These are phyloP conservation scores for Papilio glaucus DNA, from an alignment of 1,140 invertebrate species.

Conservation along the genomic window DNA sequence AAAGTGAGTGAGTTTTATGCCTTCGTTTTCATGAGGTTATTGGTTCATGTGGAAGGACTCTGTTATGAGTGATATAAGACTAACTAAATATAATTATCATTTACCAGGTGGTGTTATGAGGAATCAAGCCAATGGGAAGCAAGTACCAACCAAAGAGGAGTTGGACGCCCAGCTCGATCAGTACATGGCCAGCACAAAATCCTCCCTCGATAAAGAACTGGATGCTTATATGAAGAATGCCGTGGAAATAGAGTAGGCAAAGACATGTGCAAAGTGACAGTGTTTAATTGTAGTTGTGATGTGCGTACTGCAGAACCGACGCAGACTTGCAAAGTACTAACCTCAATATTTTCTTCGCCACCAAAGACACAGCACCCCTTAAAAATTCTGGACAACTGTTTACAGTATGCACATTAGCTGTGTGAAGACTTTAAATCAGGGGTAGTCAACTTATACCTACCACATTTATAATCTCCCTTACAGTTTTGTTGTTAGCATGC, in stretches of 20 bases:
- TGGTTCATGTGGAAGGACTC: too few relatives aligned
- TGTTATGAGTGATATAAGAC: too few relatives aligned
- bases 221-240: slow-evolving; percentile 81
- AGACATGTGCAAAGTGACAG: slow-evolving; percentile 2
- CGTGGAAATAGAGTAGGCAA: slow-evolving; percentile 62
- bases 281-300: not conserved
- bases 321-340: too few relatives aligned
- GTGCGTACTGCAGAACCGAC: not conserved
- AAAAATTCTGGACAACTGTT: not conserved
- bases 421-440: not conserved
- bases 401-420: not conserved
- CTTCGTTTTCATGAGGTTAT: too few relatives aligned
- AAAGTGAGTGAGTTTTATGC: too few relatives aligned
- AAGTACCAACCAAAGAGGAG: slow-evolving; percentile 81
- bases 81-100: too few relatives aligned
- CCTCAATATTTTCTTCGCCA: too few relatives aligned
- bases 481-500: too few relatives aligned
- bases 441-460: too few relatives aligned
- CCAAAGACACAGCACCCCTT: too few relatives aligned
- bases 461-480: too few relatives aligned
- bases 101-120: slow-evolving; percentile 54
- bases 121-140: slow-evolving; percentile 47
- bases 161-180: slow-evolving; percentile 85
- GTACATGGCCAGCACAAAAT: slow-evolving; percentile 85
- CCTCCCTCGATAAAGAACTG: slow-evolving; percentile 81